A percentile compares a stretch with the other conserved stretches of the same genome.
phyloP scores from a whole-genome alignment of 1,140 invertebrate genomes.

The Caenorhabditis inopinata region DNA sequence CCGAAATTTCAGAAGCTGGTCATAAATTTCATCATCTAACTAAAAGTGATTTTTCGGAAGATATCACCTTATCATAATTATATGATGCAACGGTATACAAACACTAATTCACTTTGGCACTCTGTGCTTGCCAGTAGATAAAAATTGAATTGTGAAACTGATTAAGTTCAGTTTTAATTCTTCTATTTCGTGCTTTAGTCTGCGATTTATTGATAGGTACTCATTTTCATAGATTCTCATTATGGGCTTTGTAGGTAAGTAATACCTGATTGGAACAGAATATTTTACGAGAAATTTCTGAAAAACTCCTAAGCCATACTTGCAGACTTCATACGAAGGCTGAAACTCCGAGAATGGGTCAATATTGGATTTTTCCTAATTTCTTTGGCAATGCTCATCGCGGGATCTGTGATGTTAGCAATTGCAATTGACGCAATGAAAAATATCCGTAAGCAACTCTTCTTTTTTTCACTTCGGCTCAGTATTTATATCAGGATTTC shows the following conservation, averaged over 20 bases:
- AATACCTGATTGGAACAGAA: not conserved
- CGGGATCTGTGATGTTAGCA: constrained; percentile 36
- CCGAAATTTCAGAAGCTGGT: not conserved
- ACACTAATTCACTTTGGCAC: constrained; percentile 1
- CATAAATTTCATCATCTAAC: constrained; percentile 32
- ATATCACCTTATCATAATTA: not conserved
- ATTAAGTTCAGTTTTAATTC: not conserved
- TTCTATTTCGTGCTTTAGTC: no score
- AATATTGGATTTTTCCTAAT: constrained; percentile 9
- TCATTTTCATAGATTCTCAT: not conserved
- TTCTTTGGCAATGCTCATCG: constrained; percentile 23
- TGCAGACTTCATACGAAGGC: not conserved
- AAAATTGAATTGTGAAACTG: not conserved
- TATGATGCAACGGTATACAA: constrained; percentile 22
- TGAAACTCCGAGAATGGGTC: constrained; percentile 26
- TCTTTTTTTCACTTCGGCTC: no score
- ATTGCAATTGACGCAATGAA: constrained; percentile 11
- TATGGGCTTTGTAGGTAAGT: not conserved
- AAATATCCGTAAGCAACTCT: not conserved
- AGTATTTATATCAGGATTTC: no score
- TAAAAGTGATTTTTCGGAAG: not conserved
- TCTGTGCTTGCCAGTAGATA: not conserved
- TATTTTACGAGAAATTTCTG: no score
- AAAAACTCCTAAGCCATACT: no score
- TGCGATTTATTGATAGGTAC: not conserved